Base-by-base conservation (phyloP, 2,888 invertebrate species). In the Temnothorax rugatulus region DNA sequence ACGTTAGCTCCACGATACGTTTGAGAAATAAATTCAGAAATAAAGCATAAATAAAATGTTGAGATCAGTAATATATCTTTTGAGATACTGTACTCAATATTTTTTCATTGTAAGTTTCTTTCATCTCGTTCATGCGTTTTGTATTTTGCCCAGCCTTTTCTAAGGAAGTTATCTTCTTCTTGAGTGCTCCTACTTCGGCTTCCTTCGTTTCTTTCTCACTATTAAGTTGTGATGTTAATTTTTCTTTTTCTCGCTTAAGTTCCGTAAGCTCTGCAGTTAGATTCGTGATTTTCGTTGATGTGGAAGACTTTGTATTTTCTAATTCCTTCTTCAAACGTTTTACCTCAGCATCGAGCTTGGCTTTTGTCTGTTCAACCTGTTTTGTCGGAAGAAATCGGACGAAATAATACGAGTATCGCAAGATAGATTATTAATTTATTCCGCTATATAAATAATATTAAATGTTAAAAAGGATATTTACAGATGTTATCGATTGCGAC, bases 191-290 rank as follows among this genome's bases (percentile, higher is more conserved):
- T 82, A 99, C 95, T 95, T 98, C 98, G 4, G 96, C 95, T 93
- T 98, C 98, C 92, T 97, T 97, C 90, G 97, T 97, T 92, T 97
- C 97, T 84, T 97, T 95, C 91, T 98, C 97, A 92, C 97, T 97
- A 86, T 98, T 97, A 73, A 96, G 95, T 89, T 96, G 96, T 66
- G 95, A 96, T 90, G 97, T 97, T 52, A 96, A 95, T 90, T 97
- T 97, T 88, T 97, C 97, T 76, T 95, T 96, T 92, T 95, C 97
- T 41, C 95, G 96, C 91, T 95, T 95, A n/a, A 96, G 91, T 88
- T 96, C 95, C 18, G 95, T 95, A 88, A 96, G 91, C 92, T 96
- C 96, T 21, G 95, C 94, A 3, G 95, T 95, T 25, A 96, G 95
- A 90, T 96, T 95, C 4, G 92, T 95, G 94, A 94, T 95, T 95